Evolutionary conservation across 2,888 invertebrate genomes (phyloP).

Genomic region (Lasioglossum malachurum): DNA sequence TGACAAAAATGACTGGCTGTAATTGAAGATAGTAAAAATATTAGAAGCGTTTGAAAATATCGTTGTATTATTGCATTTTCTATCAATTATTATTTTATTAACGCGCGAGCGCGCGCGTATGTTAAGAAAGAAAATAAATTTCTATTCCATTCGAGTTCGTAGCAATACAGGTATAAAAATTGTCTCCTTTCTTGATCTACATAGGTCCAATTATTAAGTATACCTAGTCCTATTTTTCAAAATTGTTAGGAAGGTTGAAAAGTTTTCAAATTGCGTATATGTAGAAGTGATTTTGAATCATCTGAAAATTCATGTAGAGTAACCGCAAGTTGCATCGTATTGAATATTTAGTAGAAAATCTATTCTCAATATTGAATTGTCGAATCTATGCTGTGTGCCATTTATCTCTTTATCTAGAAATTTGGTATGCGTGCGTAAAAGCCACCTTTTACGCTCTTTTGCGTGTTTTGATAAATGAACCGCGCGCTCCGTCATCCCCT

Average conservation of each 20-base stretch:
- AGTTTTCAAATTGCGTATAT: neutral
- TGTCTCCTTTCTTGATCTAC: too few relatives aligned
- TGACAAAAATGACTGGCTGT: too few relatives aligned
- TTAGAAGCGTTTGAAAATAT: too few relatives aligned
- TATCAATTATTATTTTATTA: too few relatives aligned
- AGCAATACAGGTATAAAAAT: too few relatives aligned
- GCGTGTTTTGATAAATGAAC: constrained; percentile 79
- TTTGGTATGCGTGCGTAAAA: constrained; percentile 64
- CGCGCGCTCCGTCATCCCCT: constrained; percentile 66
- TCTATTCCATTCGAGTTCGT: too few relatives aligned
- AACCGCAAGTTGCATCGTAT: neutral
- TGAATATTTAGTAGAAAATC: neutral
- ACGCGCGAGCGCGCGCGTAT: too few relatives aligned
- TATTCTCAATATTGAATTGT: neutral
- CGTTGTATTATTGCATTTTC: too few relatives aligned
- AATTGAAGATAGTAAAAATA: too few relatives aligned
- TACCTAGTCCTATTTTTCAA: neutral
- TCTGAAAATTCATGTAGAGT: neutral
- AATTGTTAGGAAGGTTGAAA: neutral
- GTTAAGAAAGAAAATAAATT: too few relatives aligned
- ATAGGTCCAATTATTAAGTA: too few relatives aligned
- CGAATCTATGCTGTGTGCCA: neutral
- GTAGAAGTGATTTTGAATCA: neutral
- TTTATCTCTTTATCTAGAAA: constrained; percentile 45
- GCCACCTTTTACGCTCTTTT: constrained; percentile 62